Percentiles rank a stretch among this genome's conserved stretches.
These are phyloP conservation scores for Sialis fuliginosa DNA, from an alignment of 2,888 invertebrate genomes.

Conservation along the genomic window DNA sequence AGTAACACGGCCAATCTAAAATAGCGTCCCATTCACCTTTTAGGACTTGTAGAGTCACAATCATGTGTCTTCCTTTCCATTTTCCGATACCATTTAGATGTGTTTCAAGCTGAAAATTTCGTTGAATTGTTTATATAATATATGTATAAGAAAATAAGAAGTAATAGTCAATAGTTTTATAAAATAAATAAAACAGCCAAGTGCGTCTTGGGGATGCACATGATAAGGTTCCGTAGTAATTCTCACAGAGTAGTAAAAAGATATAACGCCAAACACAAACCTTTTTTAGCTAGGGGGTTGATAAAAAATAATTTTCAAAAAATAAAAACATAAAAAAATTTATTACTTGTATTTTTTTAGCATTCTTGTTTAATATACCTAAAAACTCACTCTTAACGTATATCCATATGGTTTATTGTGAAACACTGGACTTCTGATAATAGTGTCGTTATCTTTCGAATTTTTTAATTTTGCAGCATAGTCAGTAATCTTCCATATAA, in stretches of 20 bases:
- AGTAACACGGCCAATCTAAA: constrained; percentile 53
- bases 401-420: constrained; percentile 57
- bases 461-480: constrained; percentile 45
- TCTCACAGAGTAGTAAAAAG: too few relatives aligned
- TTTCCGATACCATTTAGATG: constrained; percentile 57
- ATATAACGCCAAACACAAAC: too few relatives aligned
- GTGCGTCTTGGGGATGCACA: too few relatives aligned
- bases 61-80: constrained; percentile 56
- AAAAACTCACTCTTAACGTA: constrained; percentile 37
- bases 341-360: too few relatives aligned
- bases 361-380: not conserved
- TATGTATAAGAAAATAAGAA: too few relatives aligned
- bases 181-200: too few relatives aligned
- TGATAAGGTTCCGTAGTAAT: too few relatives aligned
- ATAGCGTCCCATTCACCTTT: constrained; percentile 54
- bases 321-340: too few relatives aligned
- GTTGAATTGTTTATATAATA: too few relatives aligned
- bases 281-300: too few relatives aligned
- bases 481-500: constrained; percentile 54
- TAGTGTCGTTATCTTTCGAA: constrained; percentile 43
- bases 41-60: constrained; percentile 47
- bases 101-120: constrained; percentile 36
- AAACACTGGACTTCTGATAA: constrained; percentile 48
- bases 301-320: too few relatives aligned
- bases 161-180: too few relatives aligned